Evolutionary conservation across 64 coral and sea anemone species (phyloP).

Genomic region (Catalaphyllia jardinei): DNA sequence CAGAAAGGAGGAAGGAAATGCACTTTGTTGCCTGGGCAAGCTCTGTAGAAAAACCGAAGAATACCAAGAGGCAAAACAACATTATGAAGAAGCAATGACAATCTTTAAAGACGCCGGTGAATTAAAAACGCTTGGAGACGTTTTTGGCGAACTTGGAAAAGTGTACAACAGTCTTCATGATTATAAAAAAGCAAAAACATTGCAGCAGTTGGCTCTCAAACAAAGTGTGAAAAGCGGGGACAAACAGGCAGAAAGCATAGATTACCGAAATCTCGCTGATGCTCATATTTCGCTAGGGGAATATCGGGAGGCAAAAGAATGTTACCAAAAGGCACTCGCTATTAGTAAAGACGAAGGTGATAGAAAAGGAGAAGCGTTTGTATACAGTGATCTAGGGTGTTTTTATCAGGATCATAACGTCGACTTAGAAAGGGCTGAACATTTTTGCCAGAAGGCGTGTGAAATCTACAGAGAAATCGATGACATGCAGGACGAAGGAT

Average conservation of each 20-base stretch:
- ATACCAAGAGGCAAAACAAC: neutral
- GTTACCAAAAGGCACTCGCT: neutral
- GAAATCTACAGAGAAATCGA: neutral
- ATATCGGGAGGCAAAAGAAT: neutral
- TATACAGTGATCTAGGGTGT: neutral
- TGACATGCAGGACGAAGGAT: neutral
- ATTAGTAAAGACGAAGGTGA: neutral
- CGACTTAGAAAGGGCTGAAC: neutral
- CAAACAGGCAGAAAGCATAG: neutral
- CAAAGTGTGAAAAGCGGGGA: neutral
- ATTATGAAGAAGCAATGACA: neutral
- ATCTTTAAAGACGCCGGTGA: neutral
- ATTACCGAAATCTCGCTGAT: neutral
- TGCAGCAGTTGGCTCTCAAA: neutral
- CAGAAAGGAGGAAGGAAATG: neutral
- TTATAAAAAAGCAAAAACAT: neutral
- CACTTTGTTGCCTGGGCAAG: neutral
- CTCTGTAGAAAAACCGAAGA: neutral
- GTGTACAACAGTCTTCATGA: neutral
- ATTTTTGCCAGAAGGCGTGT: neutral
- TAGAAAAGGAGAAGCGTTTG: neutral
- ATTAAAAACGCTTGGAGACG: neutral
- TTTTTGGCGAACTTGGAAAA: neutral
- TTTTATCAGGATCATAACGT: neutral
- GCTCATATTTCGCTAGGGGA: neutral